These are phyloP conservation scores for Schrankia costaestrigalis DNA, from an alignment of 2,888 invertebrate genomes.

Conservation along the genomic window DNA sequence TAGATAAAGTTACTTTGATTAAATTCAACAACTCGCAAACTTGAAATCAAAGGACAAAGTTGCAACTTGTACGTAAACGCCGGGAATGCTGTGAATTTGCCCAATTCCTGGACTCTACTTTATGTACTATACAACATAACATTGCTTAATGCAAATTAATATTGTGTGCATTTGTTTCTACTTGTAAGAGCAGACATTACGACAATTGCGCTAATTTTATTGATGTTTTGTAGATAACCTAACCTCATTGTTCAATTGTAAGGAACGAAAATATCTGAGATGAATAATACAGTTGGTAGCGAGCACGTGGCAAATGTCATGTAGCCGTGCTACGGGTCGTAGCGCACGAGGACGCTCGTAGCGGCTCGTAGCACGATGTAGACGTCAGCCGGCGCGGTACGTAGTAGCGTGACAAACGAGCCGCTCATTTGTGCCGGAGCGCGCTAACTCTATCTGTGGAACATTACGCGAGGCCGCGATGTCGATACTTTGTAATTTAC, in stretches of 20 bases:
- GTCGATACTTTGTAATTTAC: slow-evolving; percentile 42
- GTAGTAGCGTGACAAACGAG: slow-evolving; percentile 47
- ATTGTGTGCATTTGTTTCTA: too few relatives aligned
- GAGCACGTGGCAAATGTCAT: neutral
- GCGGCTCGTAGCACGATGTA: neutral
- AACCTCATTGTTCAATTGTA: too few relatives aligned
- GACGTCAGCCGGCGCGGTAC: too few relatives aligned
- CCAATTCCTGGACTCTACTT: slow-evolving; percentile 16
- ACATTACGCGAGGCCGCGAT: slow-evolving; percentile 13
- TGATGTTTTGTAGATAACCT: too few relatives aligned
- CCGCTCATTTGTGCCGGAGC: too few relatives aligned
- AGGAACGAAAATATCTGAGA: too few relatives aligned
- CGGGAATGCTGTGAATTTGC: slow-evolving; percentile 25
- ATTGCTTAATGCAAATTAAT: too few relatives aligned
- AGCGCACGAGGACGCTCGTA: neutral
- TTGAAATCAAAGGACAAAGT: slow-evolving; percentile 42
- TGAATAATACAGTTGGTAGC: too few relatives aligned
- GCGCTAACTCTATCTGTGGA: slow-evolving; percentile 13
- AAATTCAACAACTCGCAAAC: slow-evolving; percentile 40
- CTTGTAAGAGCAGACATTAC: too few relatives aligned
- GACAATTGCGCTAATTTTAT: too few relatives aligned
- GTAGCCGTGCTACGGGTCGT: slow-evolving; percentile 1
- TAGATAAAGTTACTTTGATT: slow-evolving; percentile 49
- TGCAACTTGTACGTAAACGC: slow-evolving; percentile 22
- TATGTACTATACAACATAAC: too few relatives aligned